phyloP scores from a whole-genome alignment of 2,113 vertebrate species.

The Parus major region DNA sequence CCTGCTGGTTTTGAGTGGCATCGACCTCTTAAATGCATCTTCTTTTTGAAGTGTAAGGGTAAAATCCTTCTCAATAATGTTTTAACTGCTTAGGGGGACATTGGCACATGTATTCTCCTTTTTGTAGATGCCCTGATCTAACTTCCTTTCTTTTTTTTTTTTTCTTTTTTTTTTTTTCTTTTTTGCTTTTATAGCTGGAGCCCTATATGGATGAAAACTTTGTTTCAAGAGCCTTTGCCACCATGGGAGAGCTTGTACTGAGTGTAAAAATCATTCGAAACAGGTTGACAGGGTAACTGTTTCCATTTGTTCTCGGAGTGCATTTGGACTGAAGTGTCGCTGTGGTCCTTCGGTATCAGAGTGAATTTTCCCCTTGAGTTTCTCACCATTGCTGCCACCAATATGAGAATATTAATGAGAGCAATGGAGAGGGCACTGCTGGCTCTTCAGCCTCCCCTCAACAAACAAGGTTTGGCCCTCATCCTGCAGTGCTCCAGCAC shows the following conservation, averaged over 20 bases:
- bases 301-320: constrained; percentile 26
- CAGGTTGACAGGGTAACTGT: constrained; percentile 88
- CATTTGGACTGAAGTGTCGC: not conserved
- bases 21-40: constrained; percentile 69
- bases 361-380: not conserved
- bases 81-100: constrained; percentile 64
- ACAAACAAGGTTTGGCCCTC: not conserved
- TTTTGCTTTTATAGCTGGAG: constrained; percentile 80
- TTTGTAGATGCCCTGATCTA: constrained; percentile 6
- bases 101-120: constrained; percentile 43
- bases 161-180: not conserved
- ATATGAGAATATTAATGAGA: not conserved
- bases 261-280: constrained; percentile 93
- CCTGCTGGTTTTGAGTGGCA: constrained; percentile 69
- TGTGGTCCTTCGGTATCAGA: not conserved
- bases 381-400: not conserved
- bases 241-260: constrained; percentile 89
- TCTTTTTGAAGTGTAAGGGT: constrained; percentile 70
- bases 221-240: constrained; percentile 88
- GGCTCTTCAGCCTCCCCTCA: not conserved
- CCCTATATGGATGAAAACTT: constrained; percentile 95
- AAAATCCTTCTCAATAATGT: constrained; percentile 70
- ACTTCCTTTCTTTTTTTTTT: not conserved
- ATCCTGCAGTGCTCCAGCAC: not conserved
- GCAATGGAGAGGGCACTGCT: not conserved